Evolutionary conservation across 2,888 invertebrate genomes (phyloP).

Genomic region (Cinara cedri): DNA sequence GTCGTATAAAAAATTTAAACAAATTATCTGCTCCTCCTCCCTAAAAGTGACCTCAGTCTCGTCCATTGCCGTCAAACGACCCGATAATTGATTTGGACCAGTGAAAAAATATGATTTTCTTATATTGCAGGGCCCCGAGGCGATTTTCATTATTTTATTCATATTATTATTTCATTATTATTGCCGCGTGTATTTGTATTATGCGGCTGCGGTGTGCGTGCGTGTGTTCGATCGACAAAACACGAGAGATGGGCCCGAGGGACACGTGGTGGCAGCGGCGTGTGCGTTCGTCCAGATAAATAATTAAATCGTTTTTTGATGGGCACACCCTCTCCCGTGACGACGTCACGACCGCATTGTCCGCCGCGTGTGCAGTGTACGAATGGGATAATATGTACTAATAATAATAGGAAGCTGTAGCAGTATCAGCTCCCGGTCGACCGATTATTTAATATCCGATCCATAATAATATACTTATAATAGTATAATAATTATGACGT

Average conservation of each 20-base stretch:
- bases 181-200: constrained; percentile 32
- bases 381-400: background rate
- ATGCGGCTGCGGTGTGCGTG: constrained; percentile 1
- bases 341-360: background rate
- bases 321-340: constrained; percentile 16
- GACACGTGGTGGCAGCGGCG: constrained; percentile 24
- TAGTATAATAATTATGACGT: background rate
- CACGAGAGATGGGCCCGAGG: constrained; percentile 17
- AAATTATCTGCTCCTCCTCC: no score
- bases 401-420: background rate
- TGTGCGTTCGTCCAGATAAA: constrained; percentile 52
- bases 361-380: background rate
- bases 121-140: no score
- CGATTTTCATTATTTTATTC: no score
- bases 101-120: no score
- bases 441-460: background rate
- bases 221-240: constrained; percentile 25
- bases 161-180: constrained; percentile 14
- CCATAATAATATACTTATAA: background rate
- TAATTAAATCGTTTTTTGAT: constrained; percentile 55
- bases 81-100: no score
- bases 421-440: no score
- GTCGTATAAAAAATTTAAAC: no score
- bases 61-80: no score
- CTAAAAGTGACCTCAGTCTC: no score